phyloP scores from a whole-genome alignment of 1,140 invertebrate genomes.

The Apis dorsata region DNA sequence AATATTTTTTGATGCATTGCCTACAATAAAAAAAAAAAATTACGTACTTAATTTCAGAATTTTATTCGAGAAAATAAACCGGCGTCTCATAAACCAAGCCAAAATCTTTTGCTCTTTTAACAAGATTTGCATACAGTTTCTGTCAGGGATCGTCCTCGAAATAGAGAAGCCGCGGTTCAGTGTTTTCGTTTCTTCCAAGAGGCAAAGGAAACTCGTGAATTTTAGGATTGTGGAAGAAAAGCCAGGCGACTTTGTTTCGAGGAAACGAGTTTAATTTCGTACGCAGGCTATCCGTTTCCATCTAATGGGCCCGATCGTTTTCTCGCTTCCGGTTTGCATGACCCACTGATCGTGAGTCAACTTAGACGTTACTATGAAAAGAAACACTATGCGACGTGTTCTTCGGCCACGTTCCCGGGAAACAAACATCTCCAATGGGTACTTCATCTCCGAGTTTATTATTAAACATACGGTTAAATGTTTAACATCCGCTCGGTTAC shows the following conservation, averaged over 20 bases:
- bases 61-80: too few species aligned
- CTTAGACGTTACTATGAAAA: constrained; percentile 20
- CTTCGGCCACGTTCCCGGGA: neutral
- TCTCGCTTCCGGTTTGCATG: constrained; percentile 14
- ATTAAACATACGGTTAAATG: neutral
- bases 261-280: constrained; percentile 27
- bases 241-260: constrained; percentile 6
- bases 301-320: constrained; percentile 20
- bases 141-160: neutral
- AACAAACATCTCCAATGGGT: constrained; percentile 1
- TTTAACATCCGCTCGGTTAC: neutral
- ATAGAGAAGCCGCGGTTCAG: neutral
- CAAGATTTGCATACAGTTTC: too few species aligned
- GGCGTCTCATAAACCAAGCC: too few species aligned
- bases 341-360: constrained; percentile 30
- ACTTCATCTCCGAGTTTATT: constrained; percentile 2
- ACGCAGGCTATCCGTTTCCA: constrained; percentile 8
- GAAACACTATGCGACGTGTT: constrained; percentile 29
- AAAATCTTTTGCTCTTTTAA: too few species aligned
- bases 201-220: neutral
- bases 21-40: too few species aligned
- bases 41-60: too few species aligned
- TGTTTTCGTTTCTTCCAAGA: neutral
- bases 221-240: neutral
- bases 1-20: too few species aligned